Evolutionary conservation across 1,140 invertebrate species (phyloP).

Genomic region (Monomorium pharaonis): DNA sequence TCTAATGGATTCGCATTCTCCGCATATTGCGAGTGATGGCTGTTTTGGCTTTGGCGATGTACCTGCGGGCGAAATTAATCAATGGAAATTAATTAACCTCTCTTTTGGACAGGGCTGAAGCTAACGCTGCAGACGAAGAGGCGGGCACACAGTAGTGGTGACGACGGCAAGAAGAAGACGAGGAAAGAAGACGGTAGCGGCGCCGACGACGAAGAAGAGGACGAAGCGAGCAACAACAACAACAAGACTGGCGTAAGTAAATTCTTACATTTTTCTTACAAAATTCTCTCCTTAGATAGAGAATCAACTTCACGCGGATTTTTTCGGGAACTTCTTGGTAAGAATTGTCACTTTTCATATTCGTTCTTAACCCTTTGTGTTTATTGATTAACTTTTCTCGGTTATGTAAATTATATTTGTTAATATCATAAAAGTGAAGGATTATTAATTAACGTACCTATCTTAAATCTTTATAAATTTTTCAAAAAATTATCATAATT

Average conservation of each 20-base stretch:
- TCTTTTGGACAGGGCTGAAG: slow-evolving; percentile 88
- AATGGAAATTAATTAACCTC: slow-evolving; percentile 25
- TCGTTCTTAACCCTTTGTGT: not conserved
- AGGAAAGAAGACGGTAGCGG: slow-evolving; percentile 87
- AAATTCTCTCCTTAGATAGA: slow-evolving; percentile 60
- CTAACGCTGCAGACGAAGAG: slow-evolving; percentile 95
- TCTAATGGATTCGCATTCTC: not conserved
- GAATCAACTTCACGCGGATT: slow-evolving; percentile 1
- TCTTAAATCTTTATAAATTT: not conserved
- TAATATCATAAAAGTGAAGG: not conserved
- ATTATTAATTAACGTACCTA: not conserved
- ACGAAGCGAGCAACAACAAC: slow-evolving; percentile 84
- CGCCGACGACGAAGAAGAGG: slow-evolving; percentile 89
- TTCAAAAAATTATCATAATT: not conserved
- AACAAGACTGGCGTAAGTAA: slow-evolving; percentile 84
- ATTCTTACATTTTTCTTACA: slow-evolving; percentile 42
- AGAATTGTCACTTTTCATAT: not conserved
- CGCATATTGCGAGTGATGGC: not conserved
- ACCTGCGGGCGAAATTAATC: slow-evolving; percentile 6
- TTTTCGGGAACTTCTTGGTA: not conserved
- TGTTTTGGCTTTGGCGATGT: not conserved
- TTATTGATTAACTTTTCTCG: slow-evolving; percentile 3
- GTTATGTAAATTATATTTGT: not conserved
- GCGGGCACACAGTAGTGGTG: slow-evolving; percentile 89
- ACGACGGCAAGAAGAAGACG: slow-evolving; percentile 87